Percentiles rank a stretch among this genome's conserved stretches.
Evolutionary conservation across 1,140 invertebrate genomes (phyloP).

Genomic region (Trachelipus rathkii): DNA sequence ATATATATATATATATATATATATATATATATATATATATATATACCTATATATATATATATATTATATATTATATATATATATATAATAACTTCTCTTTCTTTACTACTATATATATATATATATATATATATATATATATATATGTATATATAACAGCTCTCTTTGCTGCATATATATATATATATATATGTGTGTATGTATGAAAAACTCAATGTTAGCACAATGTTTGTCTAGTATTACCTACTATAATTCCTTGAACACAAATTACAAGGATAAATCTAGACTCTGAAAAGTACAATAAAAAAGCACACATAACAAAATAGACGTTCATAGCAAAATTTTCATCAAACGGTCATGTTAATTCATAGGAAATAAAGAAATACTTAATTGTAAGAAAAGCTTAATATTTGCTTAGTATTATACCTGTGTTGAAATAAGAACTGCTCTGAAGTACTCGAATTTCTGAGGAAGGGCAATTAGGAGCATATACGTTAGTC

Average conservation of each 20-base stretch:
- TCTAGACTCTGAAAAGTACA: no score
- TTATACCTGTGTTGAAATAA: slow-evolving; percentile 75
- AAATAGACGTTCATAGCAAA: no score
- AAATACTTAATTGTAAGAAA: no score
- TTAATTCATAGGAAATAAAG: background rate
- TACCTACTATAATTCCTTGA: no score
- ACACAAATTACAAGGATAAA: no score
- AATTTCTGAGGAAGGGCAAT: slow-evolving; percentile 65
- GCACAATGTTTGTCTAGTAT: no score
- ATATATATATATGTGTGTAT: background rate
- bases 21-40: slow-evolving; percentile 20
- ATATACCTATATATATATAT: slow-evolving; percentile 24
- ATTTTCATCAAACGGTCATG: background rate
- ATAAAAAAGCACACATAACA: no score
- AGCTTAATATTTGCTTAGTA: background rate
- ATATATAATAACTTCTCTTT: background rate
- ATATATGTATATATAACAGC: background rate
- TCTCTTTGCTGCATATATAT: no score
- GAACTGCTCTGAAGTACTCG: slow-evolving; percentile 59
- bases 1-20: slow-evolving; percentile 19
- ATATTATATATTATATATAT: slow-evolving; percentile 28
- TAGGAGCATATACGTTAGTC: slow-evolving; percentile 80
- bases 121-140: slow-evolving; percentile 12
- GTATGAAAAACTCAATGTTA: no score
- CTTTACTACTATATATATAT: slow-evolving; percentile 6